Percentiles rank a stretch among this genome's conserved stretches.
These are phyloP conservation scores for Acleris emargana DNA, from an alignment of 2,888 invertebrate genomes.

Conservation along the genomic window DNA sequence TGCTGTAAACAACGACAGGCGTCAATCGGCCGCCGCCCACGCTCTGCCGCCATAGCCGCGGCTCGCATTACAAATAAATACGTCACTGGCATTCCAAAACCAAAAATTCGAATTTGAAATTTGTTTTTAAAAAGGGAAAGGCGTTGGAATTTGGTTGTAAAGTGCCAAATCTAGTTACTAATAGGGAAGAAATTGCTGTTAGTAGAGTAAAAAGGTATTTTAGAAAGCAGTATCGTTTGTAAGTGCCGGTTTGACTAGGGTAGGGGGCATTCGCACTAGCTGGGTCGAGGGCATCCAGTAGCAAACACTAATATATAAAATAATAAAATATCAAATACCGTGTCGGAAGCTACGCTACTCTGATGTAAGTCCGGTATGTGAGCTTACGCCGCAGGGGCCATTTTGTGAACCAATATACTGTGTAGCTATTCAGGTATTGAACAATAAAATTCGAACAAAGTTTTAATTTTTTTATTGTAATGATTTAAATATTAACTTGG, in stretches of 20 bases:
- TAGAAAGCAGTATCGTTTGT: constrained; percentile 74
- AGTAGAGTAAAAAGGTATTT: constrained; percentile 54
- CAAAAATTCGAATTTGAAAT: constrained; percentile 46
- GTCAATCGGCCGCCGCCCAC: constrained; percentile 41
- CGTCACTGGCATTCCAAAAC: constrained; percentile 65
- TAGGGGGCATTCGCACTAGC: constrained; percentile 80
- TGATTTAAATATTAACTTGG: constrained; percentile 69
- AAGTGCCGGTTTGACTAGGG: constrained; percentile 73
- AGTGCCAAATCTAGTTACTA: constrained; percentile 61
- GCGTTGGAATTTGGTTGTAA: constrained; percentile 58
- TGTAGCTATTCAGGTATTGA: constrained; percentile 51
- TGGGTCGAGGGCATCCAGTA: constrained; percentile 50
- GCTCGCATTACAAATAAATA: constrained; percentile 51
- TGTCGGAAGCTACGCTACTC: constrained; percentile 74
- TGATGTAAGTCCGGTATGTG: constrained; percentile 77
- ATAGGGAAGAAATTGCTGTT: constrained; percentile 61
- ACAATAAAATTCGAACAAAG: constrained; percentile 74
- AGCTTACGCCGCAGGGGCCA: constrained; percentile 62
- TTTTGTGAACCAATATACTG: constrained; percentile 40
- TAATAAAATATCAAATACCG: constrained; percentile 60
- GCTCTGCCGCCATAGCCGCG: constrained; percentile 58
- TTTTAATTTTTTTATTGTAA: constrained; percentile 81
- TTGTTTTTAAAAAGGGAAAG: constrained; percentile 8
- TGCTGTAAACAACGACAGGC: constrained; percentile 74
- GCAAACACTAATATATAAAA: constrained; percentile 69